Percentiles rank a stretch among this genome's conserved stretches.
Evolutionary conservation across 2,113 vertebrate genomes (phyloP).

Genomic region (Psephotus haematonotus): DNA sequence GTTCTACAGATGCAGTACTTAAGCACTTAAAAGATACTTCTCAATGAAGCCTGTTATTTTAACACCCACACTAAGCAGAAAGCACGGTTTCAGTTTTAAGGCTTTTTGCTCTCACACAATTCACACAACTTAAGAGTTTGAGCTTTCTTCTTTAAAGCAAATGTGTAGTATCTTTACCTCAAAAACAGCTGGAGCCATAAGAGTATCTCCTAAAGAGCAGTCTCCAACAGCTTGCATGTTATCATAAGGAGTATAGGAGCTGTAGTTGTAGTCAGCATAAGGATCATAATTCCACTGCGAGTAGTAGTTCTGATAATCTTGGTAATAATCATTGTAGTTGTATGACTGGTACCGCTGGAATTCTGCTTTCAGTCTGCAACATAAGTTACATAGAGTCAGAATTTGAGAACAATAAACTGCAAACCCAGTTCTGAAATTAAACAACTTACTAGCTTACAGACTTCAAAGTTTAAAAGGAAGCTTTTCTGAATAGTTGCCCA

Average conservation of each 20-base stretch:
- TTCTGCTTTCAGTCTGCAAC: constrained; percentile 82
- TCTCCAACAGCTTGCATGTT: constrained; percentile 41
- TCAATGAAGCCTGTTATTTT: not conserved
- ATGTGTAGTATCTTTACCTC: constrained; percentile 43
- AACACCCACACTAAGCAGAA: not conserved
- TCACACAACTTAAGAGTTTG: fast-evolving
- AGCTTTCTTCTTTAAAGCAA: not conserved
- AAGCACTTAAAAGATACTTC: not conserved
- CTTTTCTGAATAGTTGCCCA: not conserved
- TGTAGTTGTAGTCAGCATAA: constrained; percentile 55
- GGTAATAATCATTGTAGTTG: constrained; percentile 77
- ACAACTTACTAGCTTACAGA: not conserved
- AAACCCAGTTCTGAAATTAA: not conserved
- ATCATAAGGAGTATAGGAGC: constrained; percentile 43
- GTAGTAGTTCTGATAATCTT: constrained; percentile 77
- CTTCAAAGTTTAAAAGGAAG: not conserved
- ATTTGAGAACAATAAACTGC: not conserved
- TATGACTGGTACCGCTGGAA: constrained; percentile 76
- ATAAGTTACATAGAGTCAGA: not conserved
- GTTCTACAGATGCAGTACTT: not conserved
- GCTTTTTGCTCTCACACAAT: not conserved
- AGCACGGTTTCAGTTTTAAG: not conserved
- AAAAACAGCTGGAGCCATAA: constrained; percentile 51
- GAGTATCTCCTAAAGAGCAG: constrained; percentile 48
- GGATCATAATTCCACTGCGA: constrained; percentile 79